A percentile compares a stretch with the other conserved stretches of the same genome.
Evolutionary conservation across 2,888 invertebrate genomes (phyloP).

Genomic region (Morpho deidamia): DNA sequence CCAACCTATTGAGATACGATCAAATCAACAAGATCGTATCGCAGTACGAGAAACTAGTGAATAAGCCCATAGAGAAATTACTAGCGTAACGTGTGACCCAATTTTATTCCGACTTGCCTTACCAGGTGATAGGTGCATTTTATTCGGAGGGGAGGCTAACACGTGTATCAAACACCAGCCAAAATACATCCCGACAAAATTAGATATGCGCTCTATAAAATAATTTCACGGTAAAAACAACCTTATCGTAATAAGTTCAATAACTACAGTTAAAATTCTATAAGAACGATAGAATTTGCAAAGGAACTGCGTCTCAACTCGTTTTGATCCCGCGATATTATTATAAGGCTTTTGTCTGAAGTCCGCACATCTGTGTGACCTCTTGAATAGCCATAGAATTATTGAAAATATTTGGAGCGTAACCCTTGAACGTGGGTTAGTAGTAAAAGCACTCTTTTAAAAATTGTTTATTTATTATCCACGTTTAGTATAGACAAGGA

Average conservation of each 20-base stretch:
- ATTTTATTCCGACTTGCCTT: slow-evolving; percentile 46
- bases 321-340: slow-evolving; percentile 49
- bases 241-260: neutral
- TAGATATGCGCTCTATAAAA: slow-evolving; percentile 1
- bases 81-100: slow-evolving; percentile 69
- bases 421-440: slow-evolving; percentile 28
- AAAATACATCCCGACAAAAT: slow-evolving; percentile 35
- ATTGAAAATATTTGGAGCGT: slow-evolving; percentile 30
- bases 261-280: neutral
- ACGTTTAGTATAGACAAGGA: too few relatives aligned
- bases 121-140: slow-evolving; percentile 71
- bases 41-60: slow-evolving; percentile 10
- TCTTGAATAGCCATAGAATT: slow-evolving; percentile 45
- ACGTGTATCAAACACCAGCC: slow-evolving; percentile 54
- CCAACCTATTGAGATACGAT: slow-evolving; percentile 1
- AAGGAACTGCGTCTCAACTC: slow-evolving; percentile 54
- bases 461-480: neutral
- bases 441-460: slow-evolving; percentile 1
- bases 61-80: slow-evolving; percentile 35
- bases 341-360: slow-evolving; percentile 54
- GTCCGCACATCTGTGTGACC: slow-evolving; percentile 57
- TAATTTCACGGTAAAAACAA: slow-evolving; percentile 5
- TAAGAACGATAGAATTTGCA: slow-evolving; percentile 24
- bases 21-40: slow-evolving; percentile 16
- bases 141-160: slow-evolving; percentile 47